Evolutionary conservation across 2,888 invertebrate genomes (phyloP), one percentile per base, ranked within the genome.

Genomic region (Polyommatus iphigenia): DNA sequence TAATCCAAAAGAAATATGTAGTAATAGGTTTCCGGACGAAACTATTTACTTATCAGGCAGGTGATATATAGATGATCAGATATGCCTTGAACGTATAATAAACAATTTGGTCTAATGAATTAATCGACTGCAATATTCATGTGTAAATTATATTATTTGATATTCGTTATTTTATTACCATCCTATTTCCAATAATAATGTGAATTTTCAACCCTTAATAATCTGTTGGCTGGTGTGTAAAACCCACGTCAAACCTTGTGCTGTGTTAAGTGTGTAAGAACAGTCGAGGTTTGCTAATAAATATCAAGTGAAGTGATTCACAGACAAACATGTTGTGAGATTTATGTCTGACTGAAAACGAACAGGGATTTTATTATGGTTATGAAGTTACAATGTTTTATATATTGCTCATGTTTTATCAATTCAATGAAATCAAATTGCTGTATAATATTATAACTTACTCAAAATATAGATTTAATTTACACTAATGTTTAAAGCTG

Each of bases 401-500:
- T 54, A 75, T 75, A 75, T 50, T 46, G 50, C 50, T 75, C 54
- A 41, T 75, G 75, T 75, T 75, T 50, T 75, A 75, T 72, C 36
- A 50, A 75, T 75, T 20, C 77, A 77, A 67, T 72, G 57, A 75
- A 77, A 79, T 77, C 76, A 57, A 79, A 77, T 59, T 78, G 13
- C 71, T 78, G 71, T 76, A 76, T 67, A 41, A 10, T 46, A 67
- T 77, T 76, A 76, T 75, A 29, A 54, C 75, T 78, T 80, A 81
- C 79, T 80, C 79, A 79, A 81, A 79, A 73, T 77, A 79, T 77
- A 71, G 76, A 78, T 72, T 77, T 78, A 77, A 46, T 79, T 77
- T 75, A 77, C 71, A 76, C 62, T 62, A 78, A 76, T 81, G 79
- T 80, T 81, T 82, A 79, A 80, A 80, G 79, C 78, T 81, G 81